These are phyloP conservation scores for Limosa lapponica DNA, from an alignment of 2,797 vertebrate species.

Conservation along the genomic window DNA sequence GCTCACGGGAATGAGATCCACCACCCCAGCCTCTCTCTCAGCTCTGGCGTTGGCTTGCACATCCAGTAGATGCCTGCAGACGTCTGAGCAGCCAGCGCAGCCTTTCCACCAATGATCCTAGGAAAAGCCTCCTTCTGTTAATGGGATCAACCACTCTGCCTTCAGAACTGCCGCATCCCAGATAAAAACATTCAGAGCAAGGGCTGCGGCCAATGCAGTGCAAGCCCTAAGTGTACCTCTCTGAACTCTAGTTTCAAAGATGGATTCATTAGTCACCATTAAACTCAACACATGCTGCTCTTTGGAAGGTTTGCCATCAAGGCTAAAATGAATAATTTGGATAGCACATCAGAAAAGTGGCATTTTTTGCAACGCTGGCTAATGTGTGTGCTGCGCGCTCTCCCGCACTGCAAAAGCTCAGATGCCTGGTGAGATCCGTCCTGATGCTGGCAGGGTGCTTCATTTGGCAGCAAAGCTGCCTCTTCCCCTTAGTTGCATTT, in stretches of 20 bases:
- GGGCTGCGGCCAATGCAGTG: background rate
- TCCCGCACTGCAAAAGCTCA: background rate
- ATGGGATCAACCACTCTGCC: background rate
- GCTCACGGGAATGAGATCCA: rapidly evolving
- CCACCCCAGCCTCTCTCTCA: background rate
- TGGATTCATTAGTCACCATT: background rate
- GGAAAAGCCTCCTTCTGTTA: background rate
- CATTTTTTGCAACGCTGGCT: background rate
- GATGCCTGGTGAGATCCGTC: background rate
- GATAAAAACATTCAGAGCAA: too few relatives aligned
- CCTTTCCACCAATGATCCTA: background rate
- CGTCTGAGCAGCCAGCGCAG: background rate
- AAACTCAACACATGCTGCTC: background rate
- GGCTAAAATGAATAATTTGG: background rate
- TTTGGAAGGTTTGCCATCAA: background rate
- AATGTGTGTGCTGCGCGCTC: rapidly evolving
- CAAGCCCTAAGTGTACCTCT: background rate
- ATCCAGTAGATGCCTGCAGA: slow-evolving; percentile 42
- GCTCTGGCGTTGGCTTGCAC: background rate
- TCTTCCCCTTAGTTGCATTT: background rate
- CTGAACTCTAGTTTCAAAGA: background rate
- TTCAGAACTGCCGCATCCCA: background rate
- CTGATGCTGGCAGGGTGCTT: background rate
- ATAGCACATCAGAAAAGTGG: background rate
- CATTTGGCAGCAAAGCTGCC: background rate